Evolutionary conservation across 2,113 vertebrate genomes (phyloP).

Genomic region (Numida meleagris): DNA sequence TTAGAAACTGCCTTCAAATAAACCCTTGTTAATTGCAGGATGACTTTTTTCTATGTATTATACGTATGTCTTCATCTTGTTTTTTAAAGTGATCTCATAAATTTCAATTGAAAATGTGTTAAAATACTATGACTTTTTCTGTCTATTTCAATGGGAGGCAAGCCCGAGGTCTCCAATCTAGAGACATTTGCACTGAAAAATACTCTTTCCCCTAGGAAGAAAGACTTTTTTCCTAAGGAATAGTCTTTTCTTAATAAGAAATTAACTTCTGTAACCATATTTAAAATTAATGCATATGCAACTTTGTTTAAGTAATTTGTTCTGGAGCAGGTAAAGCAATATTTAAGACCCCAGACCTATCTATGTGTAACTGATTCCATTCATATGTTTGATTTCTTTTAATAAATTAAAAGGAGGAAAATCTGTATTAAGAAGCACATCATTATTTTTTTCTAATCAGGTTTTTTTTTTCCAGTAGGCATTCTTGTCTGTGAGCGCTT

Average conservation of each 20-base stretch:
- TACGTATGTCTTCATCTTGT: neutral
- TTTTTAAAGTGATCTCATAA: neutral
- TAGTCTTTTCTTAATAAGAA: neutral
- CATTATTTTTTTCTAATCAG: neutral
- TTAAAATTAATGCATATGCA: neutral
- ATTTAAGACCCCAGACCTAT: neutral
- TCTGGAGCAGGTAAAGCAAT: neutral
- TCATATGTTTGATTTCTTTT: neutral
- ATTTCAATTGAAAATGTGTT: neutral
- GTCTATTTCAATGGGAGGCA: neutral
- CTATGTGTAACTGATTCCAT: neutral
- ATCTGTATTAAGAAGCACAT: neutral
- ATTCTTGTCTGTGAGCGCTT: neutral
- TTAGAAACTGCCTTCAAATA: neutral
- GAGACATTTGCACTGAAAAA: neutral
- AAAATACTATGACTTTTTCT: neutral
- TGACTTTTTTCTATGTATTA: neutral
- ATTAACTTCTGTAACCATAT: neutral
- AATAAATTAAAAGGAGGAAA: neutral
- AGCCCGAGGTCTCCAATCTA: neutral
- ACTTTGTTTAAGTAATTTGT: neutral
- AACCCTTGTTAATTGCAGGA: neutral
- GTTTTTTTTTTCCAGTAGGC: neutral
- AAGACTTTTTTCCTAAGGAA: neutral
- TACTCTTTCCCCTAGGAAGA: neutral